Conservation (phyloP, 2,888 invertebrate genomes). For the Vanessa cardui region DNA sequence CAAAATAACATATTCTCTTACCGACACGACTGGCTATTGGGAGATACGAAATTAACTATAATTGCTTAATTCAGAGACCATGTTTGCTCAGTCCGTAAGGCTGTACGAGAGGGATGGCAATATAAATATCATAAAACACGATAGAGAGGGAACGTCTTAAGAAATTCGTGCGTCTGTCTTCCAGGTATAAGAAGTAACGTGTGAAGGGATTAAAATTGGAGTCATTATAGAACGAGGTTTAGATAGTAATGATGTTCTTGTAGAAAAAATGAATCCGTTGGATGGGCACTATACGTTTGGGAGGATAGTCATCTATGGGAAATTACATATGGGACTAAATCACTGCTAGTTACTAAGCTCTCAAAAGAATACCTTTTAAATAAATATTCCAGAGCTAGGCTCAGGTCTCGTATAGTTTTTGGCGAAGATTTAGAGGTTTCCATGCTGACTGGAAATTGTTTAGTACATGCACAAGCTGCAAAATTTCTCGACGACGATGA, state of each 20-base stretch:
- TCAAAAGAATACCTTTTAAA: too few relatives aligned
- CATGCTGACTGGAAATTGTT: too few relatives aligned
- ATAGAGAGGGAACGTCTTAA: conserved; percentile 16
- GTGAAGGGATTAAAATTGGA: conserved; percentile 71
- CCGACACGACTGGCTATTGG: conserved; percentile 72
- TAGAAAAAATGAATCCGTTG: conserved; percentile 51
- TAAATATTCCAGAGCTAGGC: too few relatives aligned
- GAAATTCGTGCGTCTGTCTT: conserved; percentile 56
- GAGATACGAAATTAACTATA: conserved; percentile 81
- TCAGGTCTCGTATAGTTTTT: too few relatives aligned
- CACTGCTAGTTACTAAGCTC: too few relatives aligned
- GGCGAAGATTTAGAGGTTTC: too few relatives aligned
- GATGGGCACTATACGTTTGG: conserved; percentile 13
- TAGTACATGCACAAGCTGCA: too few relatives aligned
- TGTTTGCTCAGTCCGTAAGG: conserved; percentile 70
- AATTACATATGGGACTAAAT: too few relatives aligned
- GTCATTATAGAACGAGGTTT: conserved; percentile 66
- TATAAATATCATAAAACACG: conserved; percentile 42
- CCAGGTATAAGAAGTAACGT: conserved; percentile 74
- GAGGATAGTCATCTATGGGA: too few relatives aligned
- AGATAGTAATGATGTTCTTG: conserved; percentile 54
- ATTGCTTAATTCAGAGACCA: conserved; percentile 81
- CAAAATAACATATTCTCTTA: conserved; percentile 79
- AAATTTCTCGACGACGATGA: too few relatives aligned
- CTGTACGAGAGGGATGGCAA: conserved; percentile 50